A percentile compares a stretch with the other conserved stretches of the same genome.
These are phyloP conservation scores for Enteromius radiatus DNA, from an alignment of 2,797 vertebrate genomes.

Conservation along the genomic window DNA sequence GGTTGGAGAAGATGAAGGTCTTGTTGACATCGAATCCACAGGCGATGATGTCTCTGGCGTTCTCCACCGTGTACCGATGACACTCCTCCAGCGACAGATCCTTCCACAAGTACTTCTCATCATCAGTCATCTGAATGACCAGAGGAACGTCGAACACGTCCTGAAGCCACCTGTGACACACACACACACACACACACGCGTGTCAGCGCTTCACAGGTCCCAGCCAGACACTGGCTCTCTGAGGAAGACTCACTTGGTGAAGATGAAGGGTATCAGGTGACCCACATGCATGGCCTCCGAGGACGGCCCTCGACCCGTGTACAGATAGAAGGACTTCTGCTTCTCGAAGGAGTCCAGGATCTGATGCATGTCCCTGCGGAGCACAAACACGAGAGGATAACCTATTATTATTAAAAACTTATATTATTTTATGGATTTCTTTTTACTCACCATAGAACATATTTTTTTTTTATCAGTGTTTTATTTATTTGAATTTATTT, in stretches of 20 bases:
- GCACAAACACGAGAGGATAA: neutral
- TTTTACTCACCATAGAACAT: no score
- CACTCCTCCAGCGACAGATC: constrained; percentile 91
- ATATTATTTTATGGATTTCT: no score
- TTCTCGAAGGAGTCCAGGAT: constrained; percentile 91
- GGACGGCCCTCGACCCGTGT: constrained; percentile 95
- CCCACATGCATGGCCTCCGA: constrained; percentile 95
- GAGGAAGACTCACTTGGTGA: constrained; percentile 89
- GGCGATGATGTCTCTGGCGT: constrained; percentile 95
- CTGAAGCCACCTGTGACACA: constrained; percentile 88
- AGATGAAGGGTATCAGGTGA: constrained; percentile 95
- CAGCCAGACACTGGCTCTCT: neutral
- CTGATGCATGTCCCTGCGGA: constrained; percentile 92
- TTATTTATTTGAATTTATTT: no score
- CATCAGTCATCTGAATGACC: constrained; percentile 96
- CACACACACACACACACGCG: neutral
- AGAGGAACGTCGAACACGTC: constrained; percentile 93
- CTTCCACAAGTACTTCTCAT: constrained; percentile 99
- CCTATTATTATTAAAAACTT: neutral
- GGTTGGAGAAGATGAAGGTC: constrained; percentile 98
- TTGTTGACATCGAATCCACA: constrained; percentile 96
- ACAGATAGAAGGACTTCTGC: constrained; percentile 94
- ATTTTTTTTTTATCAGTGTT: no score
- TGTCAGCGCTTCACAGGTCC: neutral
- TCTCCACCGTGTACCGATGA: constrained; percentile 86